phyloP scores from a whole-genome alignment of 2,888 invertebrate genomes.

The Boloria euphrosyne region DNA sequence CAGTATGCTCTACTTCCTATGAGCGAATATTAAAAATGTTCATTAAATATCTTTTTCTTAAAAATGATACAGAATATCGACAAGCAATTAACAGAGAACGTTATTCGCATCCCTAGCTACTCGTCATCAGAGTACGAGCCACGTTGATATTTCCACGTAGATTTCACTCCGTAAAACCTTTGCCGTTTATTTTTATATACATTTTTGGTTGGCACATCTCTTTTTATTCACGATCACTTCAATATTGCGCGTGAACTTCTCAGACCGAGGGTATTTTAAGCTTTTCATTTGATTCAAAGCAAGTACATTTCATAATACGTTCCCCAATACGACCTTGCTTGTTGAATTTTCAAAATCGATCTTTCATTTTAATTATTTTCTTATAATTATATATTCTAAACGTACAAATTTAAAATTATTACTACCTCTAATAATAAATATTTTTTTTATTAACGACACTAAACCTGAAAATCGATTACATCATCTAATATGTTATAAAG shows the following conservation, averaged over 20 bases:
- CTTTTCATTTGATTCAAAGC: conserved; percentile 32
- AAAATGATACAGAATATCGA: conserved; percentile 45
- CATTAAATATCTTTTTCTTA: conserved; percentile 8
- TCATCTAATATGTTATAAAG: too few species aligned
- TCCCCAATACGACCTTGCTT: conserved; percentile 1
- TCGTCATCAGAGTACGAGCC: conserved; percentile 77
- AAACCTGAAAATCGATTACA: too few species aligned
- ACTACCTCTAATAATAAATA: too few species aligned
- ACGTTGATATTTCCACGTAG: conserved; percentile 81
- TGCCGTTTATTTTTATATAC: conserved; percentile 76
- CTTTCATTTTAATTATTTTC: background rate
- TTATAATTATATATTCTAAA: background rate
- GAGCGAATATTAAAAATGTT: conserved; percentile 19
- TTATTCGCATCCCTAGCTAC: conserved; percentile 60
- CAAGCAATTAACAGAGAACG: conserved; percentile 39
- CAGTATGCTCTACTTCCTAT: conserved; percentile 8
- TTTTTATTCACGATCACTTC: conserved; percentile 70
- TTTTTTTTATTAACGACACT: too few species aligned
- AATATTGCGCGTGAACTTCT: conserved; percentile 54
- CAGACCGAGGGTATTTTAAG: conserved; percentile 42
- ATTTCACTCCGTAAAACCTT: conserved; percentile 80
- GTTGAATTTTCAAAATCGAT: background rate
- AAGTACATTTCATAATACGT: conserved; percentile 19
- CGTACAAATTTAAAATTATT: too few species aligned
- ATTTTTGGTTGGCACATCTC: conserved; percentile 72